phyloP scores from a whole-genome alignment of 2,113 vertebrate species.

The Copsychus sechellarum region DNA sequence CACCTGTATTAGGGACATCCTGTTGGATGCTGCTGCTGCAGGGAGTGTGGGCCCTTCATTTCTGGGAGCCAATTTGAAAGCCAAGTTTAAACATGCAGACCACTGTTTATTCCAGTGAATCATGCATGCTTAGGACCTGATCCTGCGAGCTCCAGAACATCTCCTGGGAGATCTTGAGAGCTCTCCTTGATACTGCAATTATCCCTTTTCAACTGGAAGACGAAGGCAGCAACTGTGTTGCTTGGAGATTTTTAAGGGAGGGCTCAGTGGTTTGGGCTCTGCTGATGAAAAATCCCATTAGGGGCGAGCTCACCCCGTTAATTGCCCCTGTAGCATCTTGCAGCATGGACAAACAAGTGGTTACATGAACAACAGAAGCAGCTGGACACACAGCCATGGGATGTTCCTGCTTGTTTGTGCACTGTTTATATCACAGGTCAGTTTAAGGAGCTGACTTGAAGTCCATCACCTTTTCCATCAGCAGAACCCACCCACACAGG shows the following conservation, averaged over 20 bases:
- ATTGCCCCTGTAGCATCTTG: neutral
- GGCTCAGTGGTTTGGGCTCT: neutral
- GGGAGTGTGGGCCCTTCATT: neutral
- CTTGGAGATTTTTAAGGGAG: neutral
- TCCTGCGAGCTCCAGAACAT: constrained; percentile 14
- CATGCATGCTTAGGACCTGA: neutral
- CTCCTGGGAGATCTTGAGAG: constrained; percentile 47
- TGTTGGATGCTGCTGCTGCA: neutral
- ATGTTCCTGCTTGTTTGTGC: neutral
- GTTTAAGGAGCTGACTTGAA: neutral
- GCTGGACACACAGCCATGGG: neutral
- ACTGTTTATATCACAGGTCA: neutral
- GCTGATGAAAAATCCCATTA: constrained; percentile 19
- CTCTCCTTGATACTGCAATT: constrained; percentile 21
- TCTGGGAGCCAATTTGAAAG: neutral
- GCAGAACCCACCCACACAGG: accelerated
- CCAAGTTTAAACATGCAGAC: constrained; percentile 33
- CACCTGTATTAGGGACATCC: neutral
- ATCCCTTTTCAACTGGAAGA: neutral
- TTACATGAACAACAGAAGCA: neutral
- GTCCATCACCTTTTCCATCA: neutral
- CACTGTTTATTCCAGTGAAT: constrained; percentile 43
- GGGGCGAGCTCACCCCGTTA: neutral
- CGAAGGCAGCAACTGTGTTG: neutral
- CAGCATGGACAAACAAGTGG: neutral